Percentiles rank a stretch among this genome's conserved stretches.
These are phyloP conservation scores for Brassicogethes aeneus DNA, from an alignment of 2,888 invertebrate species.

Conservation along the genomic window DNA sequence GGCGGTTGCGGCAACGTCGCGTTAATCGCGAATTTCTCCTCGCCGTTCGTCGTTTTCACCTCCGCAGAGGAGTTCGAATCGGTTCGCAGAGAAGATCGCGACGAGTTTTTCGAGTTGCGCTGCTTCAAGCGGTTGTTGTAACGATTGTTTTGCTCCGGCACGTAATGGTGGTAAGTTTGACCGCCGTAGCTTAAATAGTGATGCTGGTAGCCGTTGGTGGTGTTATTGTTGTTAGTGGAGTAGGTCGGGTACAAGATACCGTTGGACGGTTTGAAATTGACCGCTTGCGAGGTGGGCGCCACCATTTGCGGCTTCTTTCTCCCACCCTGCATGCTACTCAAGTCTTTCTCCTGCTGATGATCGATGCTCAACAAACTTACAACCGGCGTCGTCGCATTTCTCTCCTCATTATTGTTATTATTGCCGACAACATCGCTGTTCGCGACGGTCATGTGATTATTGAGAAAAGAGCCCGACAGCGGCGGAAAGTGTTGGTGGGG, in stretches of 20 bases:
- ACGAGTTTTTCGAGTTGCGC: conserved; percentile 25
- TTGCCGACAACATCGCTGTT: not conserved
- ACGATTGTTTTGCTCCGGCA: conserved; percentile 5
- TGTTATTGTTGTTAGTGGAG: conserved; percentile 5
- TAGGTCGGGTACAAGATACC: conserved; percentile 3
- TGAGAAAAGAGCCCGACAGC: not conserved
- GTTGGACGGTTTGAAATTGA: not conserved
- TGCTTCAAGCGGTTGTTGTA: conserved; percentile 13
- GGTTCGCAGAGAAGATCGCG: conserved; percentile 26
- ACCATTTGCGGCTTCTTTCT: no score
- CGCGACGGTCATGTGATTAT: not conserved
- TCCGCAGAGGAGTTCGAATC: conserved; percentile 29
- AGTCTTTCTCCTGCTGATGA: conserved; percentile 37
- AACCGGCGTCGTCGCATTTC: conserved; percentile 36
- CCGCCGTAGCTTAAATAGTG: not conserved
- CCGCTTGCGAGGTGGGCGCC: not conserved
- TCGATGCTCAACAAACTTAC: conserved; percentile 36
- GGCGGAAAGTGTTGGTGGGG: not conserved
- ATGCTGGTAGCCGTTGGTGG: conserved; percentile 4
- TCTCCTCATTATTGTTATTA: conserved; percentile 12
- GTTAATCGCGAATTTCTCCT: conserved; percentile 11
- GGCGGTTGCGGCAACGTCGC: conserved; percentile 22
- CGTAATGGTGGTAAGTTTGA: conserved; percentile 1
- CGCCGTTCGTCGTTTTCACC: conserved; percentile 18
- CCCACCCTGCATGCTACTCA: conserved; percentile 37